Evolutionary conservation across 2,113 vertebrate species (phyloP).

Genomic region (Thamnaconus septentrionalis): DNA sequence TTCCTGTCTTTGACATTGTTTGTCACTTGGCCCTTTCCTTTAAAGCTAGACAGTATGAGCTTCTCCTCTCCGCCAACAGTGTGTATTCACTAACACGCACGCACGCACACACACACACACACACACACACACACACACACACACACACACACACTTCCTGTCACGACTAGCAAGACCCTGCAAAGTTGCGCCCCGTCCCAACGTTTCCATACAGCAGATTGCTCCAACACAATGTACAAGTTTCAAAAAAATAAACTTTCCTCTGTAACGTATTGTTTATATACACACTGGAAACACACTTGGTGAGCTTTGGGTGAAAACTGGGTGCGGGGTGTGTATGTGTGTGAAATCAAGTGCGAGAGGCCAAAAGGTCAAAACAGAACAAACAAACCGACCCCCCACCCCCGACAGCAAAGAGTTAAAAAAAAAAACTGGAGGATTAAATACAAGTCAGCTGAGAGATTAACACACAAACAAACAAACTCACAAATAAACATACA

Average conservation of each 20-base stretch:
- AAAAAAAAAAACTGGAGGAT: conserved; percentile 29
- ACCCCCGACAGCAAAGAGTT: conserved; percentile 15
- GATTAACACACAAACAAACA: no score
- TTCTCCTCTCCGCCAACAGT: background rate
- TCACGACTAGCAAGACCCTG: background rate
- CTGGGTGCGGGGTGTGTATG: background rate
- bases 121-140: background rate
- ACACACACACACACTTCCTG: background rate
- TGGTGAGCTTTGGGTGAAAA: conserved; percentile 14
- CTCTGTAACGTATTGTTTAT: conserved; percentile 54
- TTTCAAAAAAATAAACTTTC: conserved; percentile 65
- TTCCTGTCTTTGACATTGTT: conserved; percentile 9
- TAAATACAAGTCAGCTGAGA: no score
- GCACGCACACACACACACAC: background rate
- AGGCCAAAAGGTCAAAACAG: conserved; percentile 8
- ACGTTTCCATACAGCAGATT: conserved; percentile 58
- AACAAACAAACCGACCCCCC: background rate
- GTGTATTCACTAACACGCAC: background rate
- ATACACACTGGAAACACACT: conserved; percentile 58
- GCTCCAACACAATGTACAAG: conserved; percentile 52
- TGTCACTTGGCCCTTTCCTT: conserved; percentile 23
- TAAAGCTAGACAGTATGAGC: conserved; percentile 18
- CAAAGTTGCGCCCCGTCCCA: conserved; percentile 1
- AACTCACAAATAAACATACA: conserved; percentile 35
- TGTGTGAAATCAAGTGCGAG: no score